Base-by-base conservation (phyloP, 2,113 vertebrate species). In the Ochotona princeps region DNA sequence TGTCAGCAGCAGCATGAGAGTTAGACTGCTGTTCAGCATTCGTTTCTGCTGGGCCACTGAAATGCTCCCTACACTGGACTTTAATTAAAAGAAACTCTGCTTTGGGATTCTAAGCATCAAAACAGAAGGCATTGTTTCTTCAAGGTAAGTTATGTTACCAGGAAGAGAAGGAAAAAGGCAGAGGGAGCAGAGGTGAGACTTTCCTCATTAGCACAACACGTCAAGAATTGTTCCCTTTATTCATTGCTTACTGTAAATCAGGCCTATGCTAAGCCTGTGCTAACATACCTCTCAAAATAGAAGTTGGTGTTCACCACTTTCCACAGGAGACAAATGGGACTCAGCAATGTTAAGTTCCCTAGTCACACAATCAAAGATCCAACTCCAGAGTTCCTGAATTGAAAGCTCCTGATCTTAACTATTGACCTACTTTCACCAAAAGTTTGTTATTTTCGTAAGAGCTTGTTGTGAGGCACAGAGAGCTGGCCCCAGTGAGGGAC, bases 101-200 rank as follows among this genome's bases (percentile, higher is more conserved):
- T 85, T 69, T 83, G 44, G 13, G 60, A 78, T 74, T 94, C 65
- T 69, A 26, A 32, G 25, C 73, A 69, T 47, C 18, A 67, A 92
- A 92, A 51, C 21, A 35, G 49, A 89, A 60, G 60, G 9, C 25
- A 10, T 28, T 51, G 11, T 75, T 76, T 83, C 60, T n/a, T 80
- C 54, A 76, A 90, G 70, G 23, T n/a, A 69, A 90, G 61, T 84
- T 84, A 30, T 74, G 91, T 76, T 91, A 82, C 15, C 23, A 82
- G 47, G 30, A 20, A 92, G 61, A 28, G 54, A 76, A 83, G 63
- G 83, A 21, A 65, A 23, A 92, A 35, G 28, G 47, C 15, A 70
- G n/a, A 89, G 1, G 25, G 49, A 81, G n/a, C 73, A 47, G 25
- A 63, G 25, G 18, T 18, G 57, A 60, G 92, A 90, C 21, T 26